These are phyloP conservation scores for Amphiprion ocellaris DNA, from an alignment of 2,113 vertebrate genomes.

Conservation along the genomic window DNA sequence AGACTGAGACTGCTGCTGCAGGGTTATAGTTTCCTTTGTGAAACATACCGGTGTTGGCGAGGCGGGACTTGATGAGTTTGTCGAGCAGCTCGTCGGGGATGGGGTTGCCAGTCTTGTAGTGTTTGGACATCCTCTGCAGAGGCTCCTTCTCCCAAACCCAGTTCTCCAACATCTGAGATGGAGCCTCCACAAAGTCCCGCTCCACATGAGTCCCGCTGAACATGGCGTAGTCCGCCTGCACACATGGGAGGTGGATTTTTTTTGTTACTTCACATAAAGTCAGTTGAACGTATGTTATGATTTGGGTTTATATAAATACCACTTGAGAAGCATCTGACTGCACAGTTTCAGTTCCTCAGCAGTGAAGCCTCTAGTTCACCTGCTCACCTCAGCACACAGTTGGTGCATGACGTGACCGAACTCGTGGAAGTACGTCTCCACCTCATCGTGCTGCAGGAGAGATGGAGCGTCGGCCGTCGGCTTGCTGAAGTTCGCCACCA, in stretches of 20 bases:
- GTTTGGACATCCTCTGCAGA: constrained; percentile 92
- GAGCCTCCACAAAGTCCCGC: constrained; percentile 96
- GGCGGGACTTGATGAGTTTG: constrained; percentile 93
- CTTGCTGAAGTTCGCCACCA: constrained; percentile 99
- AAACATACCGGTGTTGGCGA: constrained; percentile 93
- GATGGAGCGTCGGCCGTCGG: constrained; percentile 89
- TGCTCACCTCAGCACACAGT: constrained; percentile 93
- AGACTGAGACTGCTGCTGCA: not conserved
- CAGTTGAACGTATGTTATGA: too few relatives aligned
- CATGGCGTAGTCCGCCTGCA: constrained; percentile 95
- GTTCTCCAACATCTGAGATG: constrained; percentile 99
- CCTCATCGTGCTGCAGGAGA: constrained; percentile 96
- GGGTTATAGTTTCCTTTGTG: too few relatives aligned
- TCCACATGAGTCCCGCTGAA: constrained; percentile 98
- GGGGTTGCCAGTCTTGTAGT: constrained; percentile 87
- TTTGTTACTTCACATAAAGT: too few relatives aligned
- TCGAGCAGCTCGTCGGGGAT: constrained; percentile 92
- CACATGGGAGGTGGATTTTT: not conserved
- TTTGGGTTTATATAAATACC: too few relatives aligned
- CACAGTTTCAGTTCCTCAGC: too few relatives aligned
- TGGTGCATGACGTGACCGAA: constrained; percentile 99
- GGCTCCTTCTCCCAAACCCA: constrained; percentile 99
- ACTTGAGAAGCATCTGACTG: too few relatives aligned
- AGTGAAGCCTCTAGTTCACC: too few relatives aligned
- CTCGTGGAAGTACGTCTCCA: constrained; percentile 99